Base-by-base conservation (phyloP, 2,888 invertebrate genomes). In the Phasia obesa region DNA sequence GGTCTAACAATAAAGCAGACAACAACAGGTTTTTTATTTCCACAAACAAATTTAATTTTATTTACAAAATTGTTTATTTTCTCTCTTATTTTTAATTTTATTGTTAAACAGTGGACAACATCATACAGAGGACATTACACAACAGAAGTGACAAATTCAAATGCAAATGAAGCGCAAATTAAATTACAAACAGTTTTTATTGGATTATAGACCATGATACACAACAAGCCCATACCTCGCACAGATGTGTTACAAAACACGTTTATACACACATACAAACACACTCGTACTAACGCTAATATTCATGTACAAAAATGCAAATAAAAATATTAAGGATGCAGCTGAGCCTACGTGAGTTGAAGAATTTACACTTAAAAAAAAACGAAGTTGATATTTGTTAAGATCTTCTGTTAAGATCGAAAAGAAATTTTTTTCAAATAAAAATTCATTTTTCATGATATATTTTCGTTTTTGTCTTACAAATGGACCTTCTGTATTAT, bases 131-230 rank as follows among this genome's bases (percentile, higher is more conserved):
- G 69, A 80, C 60, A 78, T 80, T 78, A 85, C 76, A 81, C 67
- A 87, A 86, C 87, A 86, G 84, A 88, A 88, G 88, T 88, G 88
- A 88, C 88, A 86, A 87, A 88, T 88, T 88, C 91, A 91, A 91
- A 91, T 91, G 90, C 90, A 91, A 91, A 91, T 91, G 90, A 91
- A 90, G 89, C 90, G 88, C 89, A 91, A 91, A 91, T 91, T 91
- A 91, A 91, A 91, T 91, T 91, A 91, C 90, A 90, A 88, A 89
- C 85, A 88, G 83, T 83, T 90, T 91, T 91, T 90, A 91, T 91
- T 91, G 91, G 90, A 91, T 91, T 91, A 91, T 84, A 81, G 80
- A 71, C 74, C 82, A 81, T 82, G 79, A 76, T 77, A 78, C 78
- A 70, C 64, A 73, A 70, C 64, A 73, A 73, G 27, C 49, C 59